These are phyloP conservation scores for Hypocryptadius cinnamomeus DNA, from an alignment of 2,113 vertebrate genomes.

Conservation along the genomic window DNA sequence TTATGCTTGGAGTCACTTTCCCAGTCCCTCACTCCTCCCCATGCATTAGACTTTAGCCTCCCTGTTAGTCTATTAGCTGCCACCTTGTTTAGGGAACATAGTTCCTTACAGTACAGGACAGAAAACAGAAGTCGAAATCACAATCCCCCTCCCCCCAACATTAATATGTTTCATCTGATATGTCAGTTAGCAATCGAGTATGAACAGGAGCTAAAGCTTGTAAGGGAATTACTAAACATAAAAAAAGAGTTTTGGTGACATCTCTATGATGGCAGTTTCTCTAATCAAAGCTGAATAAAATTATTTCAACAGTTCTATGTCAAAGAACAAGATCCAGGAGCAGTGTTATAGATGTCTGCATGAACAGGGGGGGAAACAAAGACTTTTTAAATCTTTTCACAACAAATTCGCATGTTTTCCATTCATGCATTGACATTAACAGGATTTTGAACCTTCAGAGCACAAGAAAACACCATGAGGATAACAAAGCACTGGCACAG, in stretches of 20 bases:
- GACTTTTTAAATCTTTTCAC: neutral
- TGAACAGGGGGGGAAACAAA: neutral
- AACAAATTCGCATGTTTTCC: neutral
- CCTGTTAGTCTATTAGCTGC: neutral
- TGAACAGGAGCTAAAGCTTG: neutral
- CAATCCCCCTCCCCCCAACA: neutral
- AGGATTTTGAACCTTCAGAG: neutral
- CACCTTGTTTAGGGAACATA: neutral
- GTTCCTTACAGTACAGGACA: neutral
- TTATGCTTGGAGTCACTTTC: neutral
- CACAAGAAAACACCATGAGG: neutral
- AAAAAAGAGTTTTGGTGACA: neutral
- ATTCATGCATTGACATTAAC: neutral
- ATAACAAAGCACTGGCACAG: neutral
- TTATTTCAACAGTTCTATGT: neutral
- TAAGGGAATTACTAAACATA: neutral
- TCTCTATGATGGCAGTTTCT: neutral
- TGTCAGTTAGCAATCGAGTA: fast-evolving
- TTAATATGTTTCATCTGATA: neutral
- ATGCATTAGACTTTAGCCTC: neutral
- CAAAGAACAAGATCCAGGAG: neutral
- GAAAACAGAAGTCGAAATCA: neutral
- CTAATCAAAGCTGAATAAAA: neutral
- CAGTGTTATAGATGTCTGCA: neutral
- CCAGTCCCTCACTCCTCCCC: neutral